A percentile compares a stretch with the other conserved stretches of the same genome.
These are phyloP conservation scores for Spea bombifrons DNA, from an alignment of 2,113 vertebrate species.

Conservation along the genomic window DNA sequence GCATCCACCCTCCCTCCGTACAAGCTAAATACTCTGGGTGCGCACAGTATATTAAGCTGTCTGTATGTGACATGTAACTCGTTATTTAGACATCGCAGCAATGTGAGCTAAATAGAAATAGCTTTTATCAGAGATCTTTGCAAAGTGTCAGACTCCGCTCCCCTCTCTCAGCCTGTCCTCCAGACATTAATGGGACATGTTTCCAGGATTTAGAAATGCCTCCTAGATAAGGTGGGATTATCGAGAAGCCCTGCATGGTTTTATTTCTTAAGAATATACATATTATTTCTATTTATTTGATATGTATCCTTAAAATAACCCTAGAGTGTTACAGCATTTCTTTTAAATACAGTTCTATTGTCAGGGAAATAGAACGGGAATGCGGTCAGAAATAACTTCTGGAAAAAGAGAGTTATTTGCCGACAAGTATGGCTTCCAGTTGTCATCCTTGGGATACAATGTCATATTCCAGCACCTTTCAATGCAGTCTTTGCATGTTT, in stretches of 20 bases:
- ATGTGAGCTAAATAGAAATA: slow-evolving; percentile 48
- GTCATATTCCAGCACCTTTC: no score
- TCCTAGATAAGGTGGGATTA: slow-evolving; percentile 30
- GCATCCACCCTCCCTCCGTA: slow-evolving; percentile 38
- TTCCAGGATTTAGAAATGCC: slow-evolving; percentile 36
- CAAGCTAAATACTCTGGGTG: slow-evolving; percentile 43
- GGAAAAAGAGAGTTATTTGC: slow-evolving; percentile 37
- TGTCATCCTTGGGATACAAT: no score
- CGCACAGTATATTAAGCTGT: slow-evolving; percentile 47
- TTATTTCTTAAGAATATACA: slow-evolving; percentile 41
- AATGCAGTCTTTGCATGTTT: no score
- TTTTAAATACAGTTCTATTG: slow-evolving; percentile 38
- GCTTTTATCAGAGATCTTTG: slow-evolving; percentile 39
- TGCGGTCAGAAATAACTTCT: slow-evolving; percentile 30
- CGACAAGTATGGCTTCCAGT: slow-evolving; percentile 23
- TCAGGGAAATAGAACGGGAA: slow-evolving; percentile 25
- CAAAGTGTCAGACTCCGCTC: slow-evolving; percentile 25
- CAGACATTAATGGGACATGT: slow-evolving; percentile 37
- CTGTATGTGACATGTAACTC: slow-evolving; percentile 45
- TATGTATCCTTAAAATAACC: slow-evolving; percentile 42
- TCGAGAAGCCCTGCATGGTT: slow-evolving; percentile 19
- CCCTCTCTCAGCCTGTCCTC: slow-evolving; percentile 23
- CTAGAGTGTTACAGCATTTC: slow-evolving; percentile 25
- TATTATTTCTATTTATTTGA: slow-evolving; percentile 37
- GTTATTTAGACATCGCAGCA: slow-evolving; percentile 40